Conservation (phyloP, 2,113 vertebrate species). For the Struthio camelus region DNA sequence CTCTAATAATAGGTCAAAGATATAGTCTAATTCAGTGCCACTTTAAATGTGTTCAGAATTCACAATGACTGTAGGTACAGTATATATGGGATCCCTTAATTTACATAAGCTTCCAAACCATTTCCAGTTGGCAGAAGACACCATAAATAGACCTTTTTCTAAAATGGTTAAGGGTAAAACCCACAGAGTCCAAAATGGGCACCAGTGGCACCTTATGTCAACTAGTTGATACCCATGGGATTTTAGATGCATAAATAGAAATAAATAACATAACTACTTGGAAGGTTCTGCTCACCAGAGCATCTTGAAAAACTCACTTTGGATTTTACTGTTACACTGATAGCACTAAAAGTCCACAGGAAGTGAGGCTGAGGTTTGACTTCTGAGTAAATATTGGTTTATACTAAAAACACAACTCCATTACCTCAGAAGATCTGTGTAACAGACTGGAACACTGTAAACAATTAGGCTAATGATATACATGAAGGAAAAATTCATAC, state of each 20-base stretch:
- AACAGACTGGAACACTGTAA: slow-evolving; percentile 50
- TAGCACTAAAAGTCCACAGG: background rate
- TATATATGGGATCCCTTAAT: background rate
- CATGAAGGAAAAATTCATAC: background rate
- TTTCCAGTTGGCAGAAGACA: background rate
- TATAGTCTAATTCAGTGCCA: background rate
- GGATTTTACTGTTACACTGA: background rate
- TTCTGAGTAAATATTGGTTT: slow-evolving; percentile 40
- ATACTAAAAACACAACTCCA: slow-evolving; percentile 22
- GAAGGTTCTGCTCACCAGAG: background rate
- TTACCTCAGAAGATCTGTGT: slow-evolving; percentile 40
- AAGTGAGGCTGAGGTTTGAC: background rate
- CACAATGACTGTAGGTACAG: background rate
- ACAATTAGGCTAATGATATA: slow-evolving; percentile 55
- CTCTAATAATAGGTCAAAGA: slow-evolving; percentile 56
- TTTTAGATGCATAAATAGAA: background rate
- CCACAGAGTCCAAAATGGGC: background rate
- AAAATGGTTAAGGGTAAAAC: background rate
- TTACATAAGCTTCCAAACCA: background rate
- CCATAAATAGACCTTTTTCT: background rate
- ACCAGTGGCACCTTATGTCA: background rate
- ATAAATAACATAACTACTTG: background rate
- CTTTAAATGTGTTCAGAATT: slow-evolving; percentile 20
- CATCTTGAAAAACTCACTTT: background rate
- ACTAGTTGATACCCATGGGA: background rate